Conservation (phyloP, 2,113 vertebrate species). For the Felis chaus region DNA sequence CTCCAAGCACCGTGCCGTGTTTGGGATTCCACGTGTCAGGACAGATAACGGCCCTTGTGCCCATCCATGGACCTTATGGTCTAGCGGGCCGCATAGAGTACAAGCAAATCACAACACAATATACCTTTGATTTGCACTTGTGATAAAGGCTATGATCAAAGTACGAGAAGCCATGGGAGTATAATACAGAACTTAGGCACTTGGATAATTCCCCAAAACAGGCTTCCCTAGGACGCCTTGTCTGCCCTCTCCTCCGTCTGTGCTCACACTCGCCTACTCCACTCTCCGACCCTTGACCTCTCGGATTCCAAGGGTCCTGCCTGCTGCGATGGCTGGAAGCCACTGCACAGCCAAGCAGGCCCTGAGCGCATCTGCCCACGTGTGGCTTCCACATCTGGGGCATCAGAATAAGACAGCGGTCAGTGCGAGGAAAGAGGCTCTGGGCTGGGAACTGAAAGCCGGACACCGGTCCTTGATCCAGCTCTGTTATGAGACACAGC, state of each 20-base stretch:
- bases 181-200: not conserved
- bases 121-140: too few species aligned
- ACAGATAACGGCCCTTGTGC: not conserved
- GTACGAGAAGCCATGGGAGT: not conserved
- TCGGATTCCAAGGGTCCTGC: not conserved
- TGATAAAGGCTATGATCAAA: not conserved
- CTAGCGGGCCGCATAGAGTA: not conserved
- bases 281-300: not conserved
- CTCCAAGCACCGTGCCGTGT: accelerated
- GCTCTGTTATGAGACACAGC: not conserved
- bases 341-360: not conserved
- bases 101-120: not conserved
- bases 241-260: not conserved
- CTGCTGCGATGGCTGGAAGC: not conserved
- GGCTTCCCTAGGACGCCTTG: not conserved
- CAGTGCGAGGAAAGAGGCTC: not conserved
- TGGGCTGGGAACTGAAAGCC: not conserved
- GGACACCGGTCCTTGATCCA: not conserved
- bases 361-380: not conserved
- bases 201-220: not conserved
- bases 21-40: too few species aligned
- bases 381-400: not conserved
- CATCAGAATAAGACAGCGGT: accelerated
- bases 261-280: not conserved
- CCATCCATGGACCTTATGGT: too few species aligned